These are phyloP conservation scores for Anadara kagoshimensis DNA, from an alignment of 1,140 invertebrate genomes.

Conservation along the genomic window DNA sequence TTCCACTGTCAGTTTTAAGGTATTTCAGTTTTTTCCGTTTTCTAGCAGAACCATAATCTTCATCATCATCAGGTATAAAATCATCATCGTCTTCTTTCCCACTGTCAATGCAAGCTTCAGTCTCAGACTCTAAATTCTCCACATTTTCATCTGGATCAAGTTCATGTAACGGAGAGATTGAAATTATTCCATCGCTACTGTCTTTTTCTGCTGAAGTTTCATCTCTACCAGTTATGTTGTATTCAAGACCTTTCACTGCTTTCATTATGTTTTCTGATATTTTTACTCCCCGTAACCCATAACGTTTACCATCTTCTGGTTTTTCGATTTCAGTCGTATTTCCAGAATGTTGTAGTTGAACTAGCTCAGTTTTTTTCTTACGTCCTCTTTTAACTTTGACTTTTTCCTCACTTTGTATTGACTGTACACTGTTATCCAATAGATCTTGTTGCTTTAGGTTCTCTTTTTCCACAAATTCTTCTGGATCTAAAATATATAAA, in stretches of 20 bases:
- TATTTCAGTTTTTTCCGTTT: not conserved
- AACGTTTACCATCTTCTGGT: conserved; percentile 9
- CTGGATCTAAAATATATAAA: no score
- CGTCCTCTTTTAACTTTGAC: no score
- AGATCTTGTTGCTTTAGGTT: no score
- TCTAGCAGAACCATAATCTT: not conserved
- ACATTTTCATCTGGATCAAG: no score
- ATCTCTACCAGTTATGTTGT: not conserved
- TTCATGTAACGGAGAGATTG: no score
- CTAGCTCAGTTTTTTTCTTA: not conserved
- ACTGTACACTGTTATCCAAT: no score
- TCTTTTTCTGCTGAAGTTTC: conserved; percentile 8
- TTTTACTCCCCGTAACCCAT: conserved; percentile 47
- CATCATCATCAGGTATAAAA: conserved; percentile 13
- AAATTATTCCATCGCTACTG: not conserved
- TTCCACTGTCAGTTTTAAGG: no score
- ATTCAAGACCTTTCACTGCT: conserved; percentile 34
- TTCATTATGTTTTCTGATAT: conserved; percentile 46
- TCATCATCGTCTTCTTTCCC: conserved; percentile 31
- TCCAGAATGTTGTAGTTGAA: not conserved
- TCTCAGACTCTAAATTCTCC: not conserved
- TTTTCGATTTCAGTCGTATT: not conserved
- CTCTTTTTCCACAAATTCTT: no score
- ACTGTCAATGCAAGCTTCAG: conserved; percentile 1
- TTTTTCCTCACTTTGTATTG: no score